phyloP scores from a whole-genome alignment of 1,140 invertebrate genomes.

The Phocides pigmalion region DNA sequence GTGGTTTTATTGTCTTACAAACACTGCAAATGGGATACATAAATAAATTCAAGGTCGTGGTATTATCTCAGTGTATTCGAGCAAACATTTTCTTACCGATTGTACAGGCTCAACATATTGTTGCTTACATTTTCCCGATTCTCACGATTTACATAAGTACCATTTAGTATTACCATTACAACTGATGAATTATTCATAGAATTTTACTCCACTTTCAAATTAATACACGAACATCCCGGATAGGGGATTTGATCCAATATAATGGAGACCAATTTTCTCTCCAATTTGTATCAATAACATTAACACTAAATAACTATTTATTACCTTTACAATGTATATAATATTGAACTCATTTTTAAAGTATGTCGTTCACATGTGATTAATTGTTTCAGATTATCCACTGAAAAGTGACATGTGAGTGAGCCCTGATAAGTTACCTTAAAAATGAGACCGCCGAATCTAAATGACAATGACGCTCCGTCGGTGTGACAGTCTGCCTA shows the following conservation, averaged over 20 bases:
- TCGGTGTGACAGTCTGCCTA: constrained; percentile 75
- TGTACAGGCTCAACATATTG: constrained; percentile 40
- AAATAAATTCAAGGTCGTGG: constrained; percentile 18
- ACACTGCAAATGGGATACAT: constrained; percentile 18
- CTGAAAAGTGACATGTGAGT: constrained; percentile 35
- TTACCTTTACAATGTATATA: too few relatives aligned
- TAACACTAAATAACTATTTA: background rate
- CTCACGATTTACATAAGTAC: constrained; percentile 59
- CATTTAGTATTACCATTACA: constrained; percentile 48
- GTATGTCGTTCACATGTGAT: background rate
- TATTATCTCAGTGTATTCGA: constrained; percentile 21
- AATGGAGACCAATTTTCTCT: background rate
- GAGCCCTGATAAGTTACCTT: constrained; percentile 30
- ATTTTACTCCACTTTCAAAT: constrained; percentile 37
- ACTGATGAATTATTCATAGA: constrained; percentile 60
- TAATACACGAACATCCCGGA: constrained; percentile 9
- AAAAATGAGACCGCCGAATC: constrained; percentile 65
- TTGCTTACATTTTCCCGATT: constrained; percentile 49
- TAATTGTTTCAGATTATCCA: constrained; percentile 35
- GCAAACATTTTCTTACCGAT: constrained; percentile 37
- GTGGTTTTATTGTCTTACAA: constrained; percentile 11
- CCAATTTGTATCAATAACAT: background rate
- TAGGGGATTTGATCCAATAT: constrained; percentile 21
- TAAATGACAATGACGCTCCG: constrained; percentile 59
- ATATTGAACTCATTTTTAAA: too few relatives aligned